Conservation (phyloP, 2,113 vertebrate genomes). For the zebrafish (Danio rerio) region DNA sequence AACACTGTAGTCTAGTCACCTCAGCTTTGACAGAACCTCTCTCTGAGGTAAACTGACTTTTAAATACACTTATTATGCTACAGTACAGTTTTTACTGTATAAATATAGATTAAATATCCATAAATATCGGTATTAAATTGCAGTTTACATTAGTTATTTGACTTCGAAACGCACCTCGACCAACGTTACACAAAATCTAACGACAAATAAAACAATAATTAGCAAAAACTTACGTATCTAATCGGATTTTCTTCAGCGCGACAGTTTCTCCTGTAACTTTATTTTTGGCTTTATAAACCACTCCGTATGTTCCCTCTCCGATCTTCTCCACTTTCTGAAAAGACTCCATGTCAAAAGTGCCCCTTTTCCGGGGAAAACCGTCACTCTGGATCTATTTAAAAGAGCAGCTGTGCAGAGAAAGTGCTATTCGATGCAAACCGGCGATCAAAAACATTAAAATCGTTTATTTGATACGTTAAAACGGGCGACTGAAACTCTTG, state of each 20-base stretch:
- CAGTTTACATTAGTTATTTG: not conserved
- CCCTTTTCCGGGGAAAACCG: slow-evolving; percentile 11
- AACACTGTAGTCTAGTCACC: not conserved
- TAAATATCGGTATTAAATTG: not conserved
- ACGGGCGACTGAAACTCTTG: slow-evolving; percentile 9
- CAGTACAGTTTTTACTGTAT: too few species aligned
- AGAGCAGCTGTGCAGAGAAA: slow-evolving; percentile 8
- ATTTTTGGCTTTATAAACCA: slow-evolving; percentile 94
- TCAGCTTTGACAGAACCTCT: not conserved
- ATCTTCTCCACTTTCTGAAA: slow-evolving; percentile 98
- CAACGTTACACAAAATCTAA: not conserved
- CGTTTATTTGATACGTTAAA: not conserved
- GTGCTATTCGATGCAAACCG: not conserved
- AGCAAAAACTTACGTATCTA: slow-evolving; percentile 91
- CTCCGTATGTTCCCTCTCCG: slow-evolving; percentile 92
- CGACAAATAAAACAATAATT: not conserved
- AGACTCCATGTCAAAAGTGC: slow-evolving; percentile 80
- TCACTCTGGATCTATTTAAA: slow-evolving; percentile 1
- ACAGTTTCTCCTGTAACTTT: slow-evolving; percentile 92
- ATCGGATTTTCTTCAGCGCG: slow-evolving; percentile 91
- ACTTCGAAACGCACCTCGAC: not conserved
- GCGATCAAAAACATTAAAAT: slow-evolving; percentile 11
- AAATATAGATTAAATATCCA: too few species aligned
- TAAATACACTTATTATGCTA: too few species aligned
- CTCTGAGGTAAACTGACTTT: not conserved